These are phyloP conservation scores for Platanista minor DNA, from an alignment of 2,113 vertebrate genomes.

Conservation along the genomic window DNA sequence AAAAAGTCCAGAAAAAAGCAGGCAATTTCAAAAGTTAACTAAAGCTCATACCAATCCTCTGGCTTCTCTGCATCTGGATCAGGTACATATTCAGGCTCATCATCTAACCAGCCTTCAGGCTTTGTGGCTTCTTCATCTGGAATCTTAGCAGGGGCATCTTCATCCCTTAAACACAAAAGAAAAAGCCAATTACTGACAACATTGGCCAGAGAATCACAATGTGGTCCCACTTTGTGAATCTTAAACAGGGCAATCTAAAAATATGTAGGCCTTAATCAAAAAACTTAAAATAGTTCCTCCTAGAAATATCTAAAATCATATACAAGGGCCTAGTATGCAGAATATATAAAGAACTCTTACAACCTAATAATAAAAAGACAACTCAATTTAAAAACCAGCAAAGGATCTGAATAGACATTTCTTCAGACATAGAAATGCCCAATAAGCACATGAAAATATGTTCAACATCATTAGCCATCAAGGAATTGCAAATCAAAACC, in stretches of 20 bases:
- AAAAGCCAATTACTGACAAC: not conserved
- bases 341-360: not conserved
- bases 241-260: not conserved
- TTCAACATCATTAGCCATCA: not conserved
- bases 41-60: constrained; percentile 90
- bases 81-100: constrained; percentile 93
- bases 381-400: not conserved
- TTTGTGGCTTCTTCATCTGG: constrained; percentile 93
- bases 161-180: constrained; percentile 86
- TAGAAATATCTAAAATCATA: constrained; percentile 24
- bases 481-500: not conserved
- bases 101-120: constrained; percentile 96
- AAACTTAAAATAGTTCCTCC: constrained; percentile 7
- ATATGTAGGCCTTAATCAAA: not conserved
- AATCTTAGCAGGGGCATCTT: constrained; percentile 95
- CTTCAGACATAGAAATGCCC: not conserved
- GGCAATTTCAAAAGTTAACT: not conserved
- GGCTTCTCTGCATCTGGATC: constrained; percentile 96
- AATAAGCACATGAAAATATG: not conserved
- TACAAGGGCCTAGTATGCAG: not conserved
- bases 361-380: not conserved
- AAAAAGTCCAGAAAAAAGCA: too few relatives aligned
- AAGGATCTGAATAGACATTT: not conserved
- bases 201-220: not conserved
- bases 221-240: not conserved